phyloP scores from a whole-genome alignment of 64 coral and sea anemone species.

The Montipora capricornis region DNA sequence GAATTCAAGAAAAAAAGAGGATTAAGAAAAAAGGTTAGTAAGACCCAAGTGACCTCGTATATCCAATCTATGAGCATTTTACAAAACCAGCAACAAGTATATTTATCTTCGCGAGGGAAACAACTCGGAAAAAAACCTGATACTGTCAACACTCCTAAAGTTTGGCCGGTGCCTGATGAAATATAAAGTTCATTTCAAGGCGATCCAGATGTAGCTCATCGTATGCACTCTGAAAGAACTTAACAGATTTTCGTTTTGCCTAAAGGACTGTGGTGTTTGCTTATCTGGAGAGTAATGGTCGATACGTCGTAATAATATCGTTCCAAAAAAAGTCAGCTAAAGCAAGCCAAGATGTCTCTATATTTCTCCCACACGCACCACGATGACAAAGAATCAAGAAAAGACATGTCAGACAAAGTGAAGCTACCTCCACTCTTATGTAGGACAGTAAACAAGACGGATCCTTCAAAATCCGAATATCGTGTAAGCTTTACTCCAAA shows the following conservation, averaged over 20 bases:
- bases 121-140: too few relatives aligned
- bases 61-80: neutral
- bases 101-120: neutral
- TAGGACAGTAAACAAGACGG: conserved; percentile 61
- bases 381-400: neutral
- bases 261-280: too few relatives aligned
- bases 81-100: neutral
- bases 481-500: conserved; percentile 80
- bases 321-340: too few relatives aligned
- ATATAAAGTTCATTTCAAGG: too few relatives aligned
- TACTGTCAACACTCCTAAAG: too few relatives aligned
- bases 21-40: neutral
- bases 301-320: too few relatives aligned
- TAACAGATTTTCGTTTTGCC: too few relatives aligned
- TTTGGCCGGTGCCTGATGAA: too few relatives aligned
- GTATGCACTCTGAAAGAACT: too few relatives aligned
- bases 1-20: neutral
- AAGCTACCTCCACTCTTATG: conserved; percentile 80
- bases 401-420: conserved; percentile 41
- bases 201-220: too few relatives aligned
- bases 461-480: conserved; percentile 73
- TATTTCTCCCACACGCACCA: neutral
- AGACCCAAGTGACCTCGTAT: conserved; percentile 7
- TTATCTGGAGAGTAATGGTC: too few relatives aligned
- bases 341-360: too few relatives aligned